These are phyloP conservation scores for Cygnus buccinator DNA, from an alignment of 2,113 vertebrate genomes.

Conservation along the genomic window DNA sequence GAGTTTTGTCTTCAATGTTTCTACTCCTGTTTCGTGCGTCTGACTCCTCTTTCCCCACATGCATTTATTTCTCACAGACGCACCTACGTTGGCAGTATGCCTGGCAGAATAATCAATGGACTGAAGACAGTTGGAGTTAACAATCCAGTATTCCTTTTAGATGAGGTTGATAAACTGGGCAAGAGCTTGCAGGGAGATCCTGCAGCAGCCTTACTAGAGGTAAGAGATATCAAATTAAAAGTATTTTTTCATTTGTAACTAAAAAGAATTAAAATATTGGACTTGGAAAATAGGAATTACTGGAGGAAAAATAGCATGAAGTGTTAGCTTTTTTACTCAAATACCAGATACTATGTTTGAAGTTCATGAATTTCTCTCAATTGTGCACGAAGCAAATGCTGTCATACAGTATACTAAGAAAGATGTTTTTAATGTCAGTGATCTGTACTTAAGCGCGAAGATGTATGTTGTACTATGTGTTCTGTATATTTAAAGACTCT, in stretches of 20 bases:
- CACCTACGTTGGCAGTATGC: conserved; percentile 98
- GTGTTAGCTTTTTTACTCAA: not conserved
- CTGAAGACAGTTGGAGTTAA: conserved; percentile 93
- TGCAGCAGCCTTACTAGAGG: conserved; percentile 95
- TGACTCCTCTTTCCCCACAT: not conserved
- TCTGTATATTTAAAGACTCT: not conserved
- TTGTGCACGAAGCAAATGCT: not conserved
- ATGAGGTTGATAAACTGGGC: conserved; percentile 96
- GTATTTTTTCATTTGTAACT: not conserved
- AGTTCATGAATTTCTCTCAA: not conserved
- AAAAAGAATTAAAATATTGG: not conserved
- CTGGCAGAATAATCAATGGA: conserved; percentile 95
- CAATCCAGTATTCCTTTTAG: conserved; percentile 95
- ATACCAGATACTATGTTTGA: not conserved
- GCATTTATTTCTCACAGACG: conserved; percentile 70
- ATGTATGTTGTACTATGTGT: not conserved
- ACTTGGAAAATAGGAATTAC: not conserved
- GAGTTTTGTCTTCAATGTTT: not conserved
- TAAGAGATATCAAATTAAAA: conserved; percentile 66
- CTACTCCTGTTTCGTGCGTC: not conserved
- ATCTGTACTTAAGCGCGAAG: not conserved
- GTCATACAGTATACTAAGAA: not conserved
- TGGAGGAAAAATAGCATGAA: not conserved
- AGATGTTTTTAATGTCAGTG: not conserved
- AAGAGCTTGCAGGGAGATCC: conserved; percentile 97